A percentile compares a stretch with the other conserved stretches of the same genome.
These are phyloP conservation scores for Leuciscus idus DNA, from an alignment of 2,113 vertebrate genomes.

Conservation along the genomic window DNA sequence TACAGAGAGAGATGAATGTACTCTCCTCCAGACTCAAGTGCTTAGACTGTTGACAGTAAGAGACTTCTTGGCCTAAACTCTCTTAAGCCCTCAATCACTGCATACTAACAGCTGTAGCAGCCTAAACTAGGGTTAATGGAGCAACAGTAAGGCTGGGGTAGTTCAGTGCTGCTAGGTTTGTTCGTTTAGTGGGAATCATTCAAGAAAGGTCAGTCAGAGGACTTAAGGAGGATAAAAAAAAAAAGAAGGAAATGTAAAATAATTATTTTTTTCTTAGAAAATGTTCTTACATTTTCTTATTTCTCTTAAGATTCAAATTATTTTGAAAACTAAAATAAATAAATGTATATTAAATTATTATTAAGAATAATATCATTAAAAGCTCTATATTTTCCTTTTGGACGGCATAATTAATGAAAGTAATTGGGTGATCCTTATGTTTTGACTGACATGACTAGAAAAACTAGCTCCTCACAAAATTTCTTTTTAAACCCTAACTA, in stretches of 20 bases:
- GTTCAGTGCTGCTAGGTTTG: slow-evolving; percentile 7
- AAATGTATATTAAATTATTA: neutral
- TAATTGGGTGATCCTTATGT: neutral
- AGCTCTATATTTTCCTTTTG: neutral
- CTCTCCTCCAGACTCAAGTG: slow-evolving; percentile 66
- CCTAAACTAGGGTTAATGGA: slow-evolving; percentile 19
- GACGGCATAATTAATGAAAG: neutral
- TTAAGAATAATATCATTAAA: neutral
- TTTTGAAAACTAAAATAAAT: neutral
- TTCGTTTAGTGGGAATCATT: slow-evolving; percentile 38
- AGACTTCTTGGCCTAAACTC: slow-evolving; percentile 63
- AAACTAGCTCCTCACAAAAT: neutral
- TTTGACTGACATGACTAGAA: neutral
- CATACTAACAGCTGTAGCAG: slow-evolving; percentile 44
- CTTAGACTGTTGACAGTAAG: slow-evolving; percentile 62
- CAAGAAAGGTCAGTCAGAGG: neutral
- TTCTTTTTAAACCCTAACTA: neutral
- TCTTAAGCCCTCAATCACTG: slow-evolving; percentile 66
- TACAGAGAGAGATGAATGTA: slow-evolving; percentile 65
- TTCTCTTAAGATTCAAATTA: neutral
- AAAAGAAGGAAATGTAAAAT: neutral
- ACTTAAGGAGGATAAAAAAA: neutral
- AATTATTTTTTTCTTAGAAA: neutral
- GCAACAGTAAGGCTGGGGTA: neutral
- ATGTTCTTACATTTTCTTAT: neutral